These are phyloP conservation scores for Todiramphus saurophagus DNA, from an alignment of 2,113 vertebrate genomes.

Conservation along the genomic window DNA sequence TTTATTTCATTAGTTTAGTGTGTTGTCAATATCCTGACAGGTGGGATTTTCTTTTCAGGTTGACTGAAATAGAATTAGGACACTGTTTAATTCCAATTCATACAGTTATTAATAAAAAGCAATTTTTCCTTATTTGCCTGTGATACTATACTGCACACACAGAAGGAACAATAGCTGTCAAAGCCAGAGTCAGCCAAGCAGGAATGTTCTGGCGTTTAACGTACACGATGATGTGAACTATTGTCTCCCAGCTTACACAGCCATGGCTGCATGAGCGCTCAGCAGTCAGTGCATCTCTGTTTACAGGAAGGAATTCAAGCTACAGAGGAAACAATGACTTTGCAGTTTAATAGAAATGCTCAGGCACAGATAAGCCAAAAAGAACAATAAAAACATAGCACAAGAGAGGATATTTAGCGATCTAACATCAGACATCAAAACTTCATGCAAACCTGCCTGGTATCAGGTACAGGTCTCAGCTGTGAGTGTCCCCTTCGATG, in stretches of 20 bases:
- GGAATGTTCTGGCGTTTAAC: neutral
- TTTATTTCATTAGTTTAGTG: constrained; percentile 38
- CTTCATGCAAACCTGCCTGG: neutral
- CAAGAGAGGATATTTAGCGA: neutral
- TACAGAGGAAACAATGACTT: neutral
- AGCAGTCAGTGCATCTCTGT: neutral
- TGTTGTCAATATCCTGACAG: constrained; percentile 26
- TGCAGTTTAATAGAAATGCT: neutral
- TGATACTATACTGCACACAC: neutral
- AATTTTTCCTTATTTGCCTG: constrained; percentile 52
- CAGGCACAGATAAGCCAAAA: neutral
- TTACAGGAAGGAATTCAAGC: neutral
- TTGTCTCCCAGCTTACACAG: neutral
- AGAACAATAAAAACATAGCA: neutral
- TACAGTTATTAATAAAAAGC: constrained; percentile 45
- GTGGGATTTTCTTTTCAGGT: constrained; percentile 51
- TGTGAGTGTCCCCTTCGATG: neutral
- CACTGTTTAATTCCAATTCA: constrained; percentile 10
- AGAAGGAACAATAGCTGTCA: constrained; percentile 17
- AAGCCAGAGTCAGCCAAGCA: neutral
- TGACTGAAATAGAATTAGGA: constrained; percentile 33
- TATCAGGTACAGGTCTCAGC: neutral
- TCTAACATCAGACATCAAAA: neutral
- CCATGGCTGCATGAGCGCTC: neutral
- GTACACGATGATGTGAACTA: neutral